A percentile compares a stretch with the other conserved stretches of the same genome.
Conservation (phyloP, 2,888 invertebrate genomes). For the Pristionchus mayeri region DNA sequence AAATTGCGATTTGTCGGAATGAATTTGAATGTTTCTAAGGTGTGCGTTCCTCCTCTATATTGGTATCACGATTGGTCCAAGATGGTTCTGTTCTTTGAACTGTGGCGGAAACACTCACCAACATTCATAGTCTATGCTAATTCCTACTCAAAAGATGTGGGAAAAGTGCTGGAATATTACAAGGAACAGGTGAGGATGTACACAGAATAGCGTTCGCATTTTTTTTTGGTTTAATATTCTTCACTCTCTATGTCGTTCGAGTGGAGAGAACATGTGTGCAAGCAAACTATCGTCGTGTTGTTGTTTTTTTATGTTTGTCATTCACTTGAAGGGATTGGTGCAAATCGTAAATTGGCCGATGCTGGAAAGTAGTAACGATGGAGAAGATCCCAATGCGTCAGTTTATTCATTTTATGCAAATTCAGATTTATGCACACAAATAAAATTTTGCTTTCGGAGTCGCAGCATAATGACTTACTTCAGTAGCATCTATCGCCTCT, state of each 20-base stretch:
- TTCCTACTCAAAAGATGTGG: not conserved
- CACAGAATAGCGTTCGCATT: too few relatives aligned
- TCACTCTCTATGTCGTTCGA: too few relatives aligned
- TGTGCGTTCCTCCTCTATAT: not conserved
- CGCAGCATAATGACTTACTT: not conserved
- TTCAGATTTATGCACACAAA: too few relatives aligned
- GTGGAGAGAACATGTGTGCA: too few relatives aligned
- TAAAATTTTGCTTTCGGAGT: too few relatives aligned
- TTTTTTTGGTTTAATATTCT: too few relatives aligned
- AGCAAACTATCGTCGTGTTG: too few relatives aligned
- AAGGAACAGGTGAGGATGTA: not conserved
- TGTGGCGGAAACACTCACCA: not conserved
- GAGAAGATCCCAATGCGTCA: not conserved
- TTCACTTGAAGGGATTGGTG: not conserved
- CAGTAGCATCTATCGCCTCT: not conserved
- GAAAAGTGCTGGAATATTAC: not conserved
- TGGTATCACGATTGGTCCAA: not conserved
- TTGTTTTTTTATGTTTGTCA: not conserved
- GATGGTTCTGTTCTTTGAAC: not conserved
- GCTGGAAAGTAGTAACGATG: not conserved
- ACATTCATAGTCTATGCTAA: not conserved
- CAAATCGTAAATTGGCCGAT: not conserved
- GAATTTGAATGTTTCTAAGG: too few relatives aligned
- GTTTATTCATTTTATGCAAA: too few relatives aligned
- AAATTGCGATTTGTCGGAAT: too few relatives aligned